Base-by-base conservation (phyloP, 2,888 invertebrate species). In the Leucozona laternaria region DNA sequence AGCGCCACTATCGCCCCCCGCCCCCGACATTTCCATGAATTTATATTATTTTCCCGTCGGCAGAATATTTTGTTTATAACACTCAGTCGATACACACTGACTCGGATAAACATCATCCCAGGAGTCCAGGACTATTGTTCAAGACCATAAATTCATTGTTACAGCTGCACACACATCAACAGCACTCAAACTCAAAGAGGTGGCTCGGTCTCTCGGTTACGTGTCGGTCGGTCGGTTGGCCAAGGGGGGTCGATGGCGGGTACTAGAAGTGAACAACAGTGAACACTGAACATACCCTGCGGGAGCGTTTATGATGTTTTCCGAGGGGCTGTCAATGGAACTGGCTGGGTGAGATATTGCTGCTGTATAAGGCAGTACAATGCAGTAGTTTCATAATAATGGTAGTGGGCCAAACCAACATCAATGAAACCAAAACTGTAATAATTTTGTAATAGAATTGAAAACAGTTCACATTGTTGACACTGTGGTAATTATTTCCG, bases 381-480 rank as follows among this genome's bases (percentile, higher is more conserved):
- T 62, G 55, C 5, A 25, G 34, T 15, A 13, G 20, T 50, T 15
- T 13, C 7, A 15, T 25, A 22, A n/a, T n/a, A 28, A 43, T 2
- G 8, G 22, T 64, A 11, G 73, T 64, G 58, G 22, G 25, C 72
- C 62, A 25, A 50, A 64, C 55, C 73, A 57, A 48, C 79, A 48
- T 77, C 71, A 80, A 77, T 80, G 55, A 76, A 28, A 80, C 76
- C 77, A 22, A 77, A 72, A 80, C 76, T 72, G 77, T 81, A 78
- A 85, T 85, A 81, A 85, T 85, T 81, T 78, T 72, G 81, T 81
- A 85, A 85, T 85, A 80, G 85, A 85, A 85, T 85, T 85, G 85
- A 72, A 78, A 81, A 81, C 80, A 80, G 84, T 85, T 77, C 85
- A 57, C 77, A 80, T 85, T 81, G 80, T 81, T 85, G 85, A 80